A percentile compares a stretch with the other conserved stretches of the same genome.
These are phyloP conservation scores for Cyphotilapia sp. DNA, from an alignment of 2,113 vertebrate species.

Conservation along the genomic window DNA sequence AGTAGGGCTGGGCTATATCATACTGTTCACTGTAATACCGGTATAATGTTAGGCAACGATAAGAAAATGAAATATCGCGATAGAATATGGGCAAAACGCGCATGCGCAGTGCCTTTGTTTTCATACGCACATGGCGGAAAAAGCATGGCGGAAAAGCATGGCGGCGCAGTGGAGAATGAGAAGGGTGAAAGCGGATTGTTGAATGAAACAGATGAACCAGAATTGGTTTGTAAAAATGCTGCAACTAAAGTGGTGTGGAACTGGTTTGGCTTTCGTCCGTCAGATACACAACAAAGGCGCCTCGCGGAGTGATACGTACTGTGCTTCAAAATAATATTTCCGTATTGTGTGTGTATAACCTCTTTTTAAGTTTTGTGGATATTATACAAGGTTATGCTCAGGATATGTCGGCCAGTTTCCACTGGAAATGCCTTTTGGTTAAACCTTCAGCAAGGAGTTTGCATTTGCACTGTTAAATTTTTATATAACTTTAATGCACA, in stretches of 20 bases:
- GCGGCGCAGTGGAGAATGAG: rapidly evolving
- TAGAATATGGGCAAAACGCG: rapidly evolving
- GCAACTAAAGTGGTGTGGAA: rapidly evolving
- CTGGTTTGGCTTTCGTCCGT: rapidly evolving
- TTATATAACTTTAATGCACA: background rate
- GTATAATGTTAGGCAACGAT: rapidly evolving
- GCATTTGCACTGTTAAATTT: rapidly evolving
- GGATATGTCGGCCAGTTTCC: rapidly evolving
- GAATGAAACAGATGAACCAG: background rate
- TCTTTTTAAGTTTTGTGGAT: background rate
- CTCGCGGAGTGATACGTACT: rapidly evolving
- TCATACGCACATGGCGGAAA: rapidly evolving
- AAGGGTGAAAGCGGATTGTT: rapidly evolving
- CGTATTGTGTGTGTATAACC: rapidly evolving
- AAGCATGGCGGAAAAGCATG: background rate
- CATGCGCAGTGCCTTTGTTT: background rate
- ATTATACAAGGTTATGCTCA: background rate
- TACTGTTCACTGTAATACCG: rapidly evolving
- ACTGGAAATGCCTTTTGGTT: background rate
- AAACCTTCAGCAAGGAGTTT: rapidly evolving
- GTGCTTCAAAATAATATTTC: background rate
- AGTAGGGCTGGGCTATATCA: background rate
- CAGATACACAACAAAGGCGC: background rate
- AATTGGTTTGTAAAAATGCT: background rate
- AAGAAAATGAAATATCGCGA: rapidly evolving